Conservation (phyloP, 2,888 invertebrate species). For the Idaea biselata region DNA sequence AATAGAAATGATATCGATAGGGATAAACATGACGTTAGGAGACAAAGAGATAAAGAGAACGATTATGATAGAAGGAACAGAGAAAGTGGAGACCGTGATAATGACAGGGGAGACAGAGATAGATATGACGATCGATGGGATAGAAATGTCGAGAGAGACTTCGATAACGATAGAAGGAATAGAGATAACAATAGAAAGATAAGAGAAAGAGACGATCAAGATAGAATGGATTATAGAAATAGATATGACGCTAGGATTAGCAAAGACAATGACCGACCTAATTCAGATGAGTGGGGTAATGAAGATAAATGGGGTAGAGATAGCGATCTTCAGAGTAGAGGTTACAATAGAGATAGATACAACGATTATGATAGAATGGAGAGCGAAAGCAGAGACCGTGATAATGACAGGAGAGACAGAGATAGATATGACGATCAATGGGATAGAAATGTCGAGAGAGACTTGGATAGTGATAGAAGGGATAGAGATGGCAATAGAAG, state of each 20-base stretch:
- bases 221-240: too few species aligned
- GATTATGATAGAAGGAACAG: conserved; percentile 14
- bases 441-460: too few species aligned
- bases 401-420: conserved; percentile 6
- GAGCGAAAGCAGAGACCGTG: conserved; percentile 15
- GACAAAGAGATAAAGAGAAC: conserved; percentile 12
- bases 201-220: too few species aligned
- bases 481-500: conserved; percentile 1
- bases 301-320: background rate
- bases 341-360: conserved; percentile 1
- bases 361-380: conserved; percentile 4
- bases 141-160: too few species aligned
- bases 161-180: background rate
- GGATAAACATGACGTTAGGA: background rate
- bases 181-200: conserved; percentile 1
- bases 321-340: conserved; percentile 6
- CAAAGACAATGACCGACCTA: too few species aligned
- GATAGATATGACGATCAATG: conserved; percentile 3
- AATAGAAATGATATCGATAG: conserved; percentile 3
- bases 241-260: too few species aligned
- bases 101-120: conserved; percentile 6
- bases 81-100: conserved; percentile 10
- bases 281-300: too few species aligned
- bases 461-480: too few species aligned
- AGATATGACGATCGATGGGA: conserved; percentile 1